A percentile compares a stretch with the other conserved stretches of the same genome.
These are phyloP conservation scores for Phengaris arion DNA, from an alignment of 2,888 invertebrate species.

Conservation along the genomic window DNA sequence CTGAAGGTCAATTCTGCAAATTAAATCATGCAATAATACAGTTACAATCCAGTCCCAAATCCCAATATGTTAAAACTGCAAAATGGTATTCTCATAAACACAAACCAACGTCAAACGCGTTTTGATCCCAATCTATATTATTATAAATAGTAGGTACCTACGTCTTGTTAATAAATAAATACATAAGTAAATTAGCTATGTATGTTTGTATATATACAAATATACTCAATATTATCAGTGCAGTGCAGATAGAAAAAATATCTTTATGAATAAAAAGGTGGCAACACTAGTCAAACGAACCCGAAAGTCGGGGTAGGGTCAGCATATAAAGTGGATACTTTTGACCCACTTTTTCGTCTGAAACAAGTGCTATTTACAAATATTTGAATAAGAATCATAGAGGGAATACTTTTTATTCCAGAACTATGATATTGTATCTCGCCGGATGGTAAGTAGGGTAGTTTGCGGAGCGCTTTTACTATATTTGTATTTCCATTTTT, in stretches of 20 bases:
- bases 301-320: conserved; percentile 34
- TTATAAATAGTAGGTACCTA: too few relatives aligned
- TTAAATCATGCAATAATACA: too few relatives aligned
- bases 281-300: conserved; percentile 25
- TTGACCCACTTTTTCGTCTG: conserved; percentile 30
- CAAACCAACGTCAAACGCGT: too few relatives aligned
- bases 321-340: conserved; percentile 37
- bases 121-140: too few relatives aligned
- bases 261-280: not conserved
- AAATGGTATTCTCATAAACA: too few relatives aligned
- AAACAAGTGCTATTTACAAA: conserved; percentile 31
- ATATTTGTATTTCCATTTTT: conserved; percentile 19
- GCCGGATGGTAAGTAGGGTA: conserved; percentile 24
- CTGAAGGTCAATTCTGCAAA: too few relatives aligned
- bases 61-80: too few relatives aligned
- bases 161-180: too few relatives aligned
- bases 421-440: conserved; percentile 26
- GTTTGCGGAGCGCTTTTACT: not conserved
- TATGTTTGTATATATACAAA: too few relatives aligned
- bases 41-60: too few relatives aligned
- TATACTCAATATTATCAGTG: not conserved
- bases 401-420: conserved; percentile 27
- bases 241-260: conserved; percentile 9
- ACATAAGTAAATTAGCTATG: too few relatives aligned
- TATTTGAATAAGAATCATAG: conserved; percentile 30